phyloP scores from a whole-genome alignment of 2,113 vertebrate genomes.

The Eretmochelys imbricata region DNA sequence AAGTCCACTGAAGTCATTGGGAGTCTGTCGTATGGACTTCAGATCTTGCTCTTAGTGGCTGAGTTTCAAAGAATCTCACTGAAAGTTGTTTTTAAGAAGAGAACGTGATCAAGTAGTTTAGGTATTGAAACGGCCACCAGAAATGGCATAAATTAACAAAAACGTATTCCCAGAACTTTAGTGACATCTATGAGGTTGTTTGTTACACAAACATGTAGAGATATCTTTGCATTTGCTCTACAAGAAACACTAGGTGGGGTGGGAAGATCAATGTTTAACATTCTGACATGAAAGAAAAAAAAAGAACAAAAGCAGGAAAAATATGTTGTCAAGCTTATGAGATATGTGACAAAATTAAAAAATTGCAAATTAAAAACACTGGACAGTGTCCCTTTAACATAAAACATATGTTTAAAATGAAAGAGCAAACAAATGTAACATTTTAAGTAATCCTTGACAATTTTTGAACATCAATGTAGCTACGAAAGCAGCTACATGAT shows the following conservation, averaged over 20 bases:
- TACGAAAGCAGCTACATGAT: not conserved
- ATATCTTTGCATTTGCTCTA: constrained; percentile 20
- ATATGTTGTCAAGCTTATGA: not conserved
- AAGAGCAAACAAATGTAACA: constrained; percentile 27
- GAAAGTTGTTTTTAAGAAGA: not conserved
- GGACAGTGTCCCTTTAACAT: constrained; percentile 53
- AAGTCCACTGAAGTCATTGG: not conserved
- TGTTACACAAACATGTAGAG: not conserved
- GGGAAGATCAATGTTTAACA: constrained; percentile 8
- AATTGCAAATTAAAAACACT: constrained; percentile 23
- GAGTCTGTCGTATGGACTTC: not conserved
- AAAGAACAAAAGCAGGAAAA: not conserved
- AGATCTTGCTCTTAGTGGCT: constrained; percentile 10
- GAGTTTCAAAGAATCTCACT: not conserved
- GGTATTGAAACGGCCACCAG: not conserved
- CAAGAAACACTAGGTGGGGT: constrained; percentile 27
- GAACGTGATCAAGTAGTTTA: constrained; percentile 23
- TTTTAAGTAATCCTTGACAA: constrained; percentile 31
- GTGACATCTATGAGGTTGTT: not conserved
- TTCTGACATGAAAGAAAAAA: not conserved
- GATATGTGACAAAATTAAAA: constrained; percentile 45
- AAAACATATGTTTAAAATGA: constrained; percentile 36
- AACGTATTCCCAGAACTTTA: constrained; percentile 16
- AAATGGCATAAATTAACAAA: constrained; percentile 18
- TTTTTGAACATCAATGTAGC: not conserved